Conservation (phyloP, 2,797 vertebrate genomes). For the Pagetopsis macropterus region DNA sequence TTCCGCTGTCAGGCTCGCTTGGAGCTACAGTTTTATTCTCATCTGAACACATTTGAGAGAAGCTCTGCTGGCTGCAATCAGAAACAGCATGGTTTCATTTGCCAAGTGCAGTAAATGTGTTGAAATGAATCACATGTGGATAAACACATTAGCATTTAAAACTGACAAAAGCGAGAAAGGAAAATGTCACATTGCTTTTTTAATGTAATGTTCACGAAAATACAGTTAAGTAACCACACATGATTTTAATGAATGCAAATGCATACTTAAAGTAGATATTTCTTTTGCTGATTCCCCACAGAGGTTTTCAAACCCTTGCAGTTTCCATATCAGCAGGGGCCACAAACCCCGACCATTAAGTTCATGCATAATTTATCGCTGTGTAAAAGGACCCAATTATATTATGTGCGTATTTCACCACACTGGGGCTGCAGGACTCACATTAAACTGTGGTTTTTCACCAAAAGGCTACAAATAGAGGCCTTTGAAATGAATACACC, state of each 20-base stretch:
- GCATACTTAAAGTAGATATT: conserved; percentile 10
- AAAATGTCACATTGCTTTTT: conserved; percentile 26
- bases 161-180: conserved; percentile 5
- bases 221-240: conserved; percentile 15
- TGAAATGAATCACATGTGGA: conserved; percentile 4
- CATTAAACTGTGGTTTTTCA: conserved; percentile 67
- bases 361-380: conserved; percentile 76
- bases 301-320: conserved; percentile 45
- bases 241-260: conserved; percentile 28
- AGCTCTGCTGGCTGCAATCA: conserved; percentile 10
- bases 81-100: conserved; percentile 22
- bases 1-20: neutral
- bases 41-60: neutral
- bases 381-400: conserved; percentile 75
- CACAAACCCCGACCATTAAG: conserved; percentile 63
- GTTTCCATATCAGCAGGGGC: conserved; percentile 68
- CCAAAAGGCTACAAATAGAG: conserved; percentile 63
- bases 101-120: conserved; percentile 1
- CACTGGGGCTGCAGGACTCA: conserved; percentile 65
- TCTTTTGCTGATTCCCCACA: conserved; percentile 41
- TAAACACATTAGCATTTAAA: neutral
- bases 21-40: conserved; percentile 3
- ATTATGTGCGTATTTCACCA: conserved; percentile 56
- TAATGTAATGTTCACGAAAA: conserved; percentile 10
- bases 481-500: conserved; percentile 77